Conservation (phyloP, 2,113 vertebrate genomes). For the Numenius arquata region DNA sequence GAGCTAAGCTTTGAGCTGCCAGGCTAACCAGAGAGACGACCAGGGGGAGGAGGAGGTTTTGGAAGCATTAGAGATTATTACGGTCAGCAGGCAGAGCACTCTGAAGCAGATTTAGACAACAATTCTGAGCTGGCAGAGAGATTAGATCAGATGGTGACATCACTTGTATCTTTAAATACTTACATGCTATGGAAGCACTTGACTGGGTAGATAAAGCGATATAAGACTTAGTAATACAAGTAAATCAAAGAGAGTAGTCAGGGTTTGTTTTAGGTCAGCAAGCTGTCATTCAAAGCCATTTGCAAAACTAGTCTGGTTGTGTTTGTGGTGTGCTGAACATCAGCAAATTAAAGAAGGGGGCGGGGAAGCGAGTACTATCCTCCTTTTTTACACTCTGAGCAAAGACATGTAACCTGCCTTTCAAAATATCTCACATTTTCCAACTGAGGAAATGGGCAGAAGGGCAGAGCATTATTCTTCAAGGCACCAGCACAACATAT, state of each 20-base stretch:
- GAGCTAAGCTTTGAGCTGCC: not conserved
- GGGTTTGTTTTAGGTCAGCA: not conserved
- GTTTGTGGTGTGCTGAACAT: not conserved
- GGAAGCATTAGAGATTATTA: not conserved
- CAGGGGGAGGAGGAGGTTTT: not conserved
- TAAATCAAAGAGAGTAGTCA: conserved; percentile 7
- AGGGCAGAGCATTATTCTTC: not conserved
- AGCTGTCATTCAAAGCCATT: not conserved
- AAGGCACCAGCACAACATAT: not conserved
- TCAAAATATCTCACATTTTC: not conserved
- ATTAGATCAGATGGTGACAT: not conserved
- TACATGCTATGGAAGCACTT: not conserved
- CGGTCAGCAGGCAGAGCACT: not conserved
- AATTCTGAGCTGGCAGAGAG: not conserved
- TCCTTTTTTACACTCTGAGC: not conserved
- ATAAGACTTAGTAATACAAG: not conserved
- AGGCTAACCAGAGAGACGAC: not conserved
- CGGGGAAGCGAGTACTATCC: not conserved
- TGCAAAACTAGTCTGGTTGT: not conserved
- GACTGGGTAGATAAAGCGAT: not conserved
- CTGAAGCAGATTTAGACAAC: not conserved
- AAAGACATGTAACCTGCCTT: not conserved
- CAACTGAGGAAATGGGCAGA: not conserved
- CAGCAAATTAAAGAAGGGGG: not conserved
- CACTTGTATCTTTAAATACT: not conserved